These are phyloP conservation scores for Elysia crispata DNA, from an alignment of 2,888 invertebrate species.

Conservation along the genomic window DNA sequence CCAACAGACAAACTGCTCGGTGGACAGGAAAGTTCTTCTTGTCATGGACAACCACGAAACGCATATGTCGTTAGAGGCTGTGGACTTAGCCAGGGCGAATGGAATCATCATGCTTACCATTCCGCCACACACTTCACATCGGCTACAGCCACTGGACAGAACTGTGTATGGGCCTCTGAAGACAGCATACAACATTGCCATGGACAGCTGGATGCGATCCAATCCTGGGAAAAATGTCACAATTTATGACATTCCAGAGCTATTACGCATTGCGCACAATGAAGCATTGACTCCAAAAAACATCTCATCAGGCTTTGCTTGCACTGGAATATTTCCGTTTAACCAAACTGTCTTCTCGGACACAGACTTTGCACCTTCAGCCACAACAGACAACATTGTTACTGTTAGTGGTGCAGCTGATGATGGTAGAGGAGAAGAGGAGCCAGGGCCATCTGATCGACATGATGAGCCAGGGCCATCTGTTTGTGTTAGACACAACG, in stretches of 20 bases:
- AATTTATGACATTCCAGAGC: constrained; percentile 29
- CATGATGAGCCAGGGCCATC: too few relatives aligned
- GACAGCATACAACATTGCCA: neutral
- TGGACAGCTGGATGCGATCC: constrained; percentile 29
- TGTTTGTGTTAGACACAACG: too few relatives aligned
- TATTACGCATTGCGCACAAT: constrained; percentile 13
- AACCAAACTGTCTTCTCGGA: too few relatives aligned
- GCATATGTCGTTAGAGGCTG: constrained; percentile 16
- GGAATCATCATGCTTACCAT: constrained; percentile 15
- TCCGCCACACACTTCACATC: constrained; percentile 43
- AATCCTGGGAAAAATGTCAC: constrained; percentile 27
- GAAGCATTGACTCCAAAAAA: constrained; percentile 24
- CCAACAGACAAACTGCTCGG: neutral
- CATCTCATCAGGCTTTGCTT: constrained; percentile 20
- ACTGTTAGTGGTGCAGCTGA: too few relatives aligned
- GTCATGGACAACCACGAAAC: constrained; percentile 37
- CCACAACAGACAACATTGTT: too few relatives aligned
- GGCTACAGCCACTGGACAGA: constrained; percentile 43
- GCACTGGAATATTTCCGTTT: too few relatives aligned
- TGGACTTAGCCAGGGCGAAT: constrained; percentile 14
- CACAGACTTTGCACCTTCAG: too few relatives aligned
- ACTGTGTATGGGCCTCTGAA: constrained; percentile 42
- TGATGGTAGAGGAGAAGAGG: too few relatives aligned
- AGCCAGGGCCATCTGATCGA: too few relatives aligned
- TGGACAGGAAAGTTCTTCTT: constrained; percentile 11